Evolutionary conservation across 2,113 vertebrate genomes (phyloP).

Genomic region (Spea multiplicata): DNA sequence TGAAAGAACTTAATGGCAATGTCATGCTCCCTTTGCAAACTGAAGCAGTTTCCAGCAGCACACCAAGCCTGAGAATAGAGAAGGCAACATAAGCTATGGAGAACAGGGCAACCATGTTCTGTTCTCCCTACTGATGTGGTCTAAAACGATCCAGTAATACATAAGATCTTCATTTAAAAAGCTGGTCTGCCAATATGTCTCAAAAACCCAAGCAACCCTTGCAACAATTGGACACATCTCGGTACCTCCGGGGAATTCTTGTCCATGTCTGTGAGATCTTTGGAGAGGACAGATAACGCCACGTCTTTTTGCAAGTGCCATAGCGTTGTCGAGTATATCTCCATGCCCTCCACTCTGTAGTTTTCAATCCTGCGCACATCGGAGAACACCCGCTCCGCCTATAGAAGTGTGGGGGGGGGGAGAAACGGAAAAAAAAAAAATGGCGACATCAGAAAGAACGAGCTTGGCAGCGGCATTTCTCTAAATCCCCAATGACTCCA

Average conservation of each 20-base stretch:
- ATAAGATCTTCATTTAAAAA: too few species aligned
- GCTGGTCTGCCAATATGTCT: too few species aligned
- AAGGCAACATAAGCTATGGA: neutral
- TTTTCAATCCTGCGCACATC: constrained; percentile 95
- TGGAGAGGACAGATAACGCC: constrained; percentile 90
- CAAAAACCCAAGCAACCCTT: too few species aligned
- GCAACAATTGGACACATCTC: neutral
- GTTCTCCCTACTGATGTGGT: too few species aligned
- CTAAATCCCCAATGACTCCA: too few species aligned
- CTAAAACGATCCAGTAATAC: too few species aligned
- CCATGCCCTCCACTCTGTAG: constrained; percentile 94
- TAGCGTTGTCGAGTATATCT: constrained; percentile 95
- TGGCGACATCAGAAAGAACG: neutral
- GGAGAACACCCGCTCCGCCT: constrained; percentile 95
- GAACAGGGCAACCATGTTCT: neutral
- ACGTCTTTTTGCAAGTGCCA: constrained; percentile 98
- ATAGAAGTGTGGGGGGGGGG: constrained; percentile 3
- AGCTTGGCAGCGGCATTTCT: neutral
- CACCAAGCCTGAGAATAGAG: constrained; percentile 84
- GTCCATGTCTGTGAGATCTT: constrained; percentile 98
- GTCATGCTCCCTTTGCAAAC: constrained; percentile 94
- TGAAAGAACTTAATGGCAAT: constrained; percentile 99
- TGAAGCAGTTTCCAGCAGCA: constrained; percentile 97
- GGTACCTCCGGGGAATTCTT: constrained; percentile 94
- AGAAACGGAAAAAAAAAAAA: neutral